A percentile compares a stretch with the other conserved stretches of the same genome.
phyloP scores from a whole-genome alignment of 2,888 invertebrate species.

The Polietes domitor region DNA sequence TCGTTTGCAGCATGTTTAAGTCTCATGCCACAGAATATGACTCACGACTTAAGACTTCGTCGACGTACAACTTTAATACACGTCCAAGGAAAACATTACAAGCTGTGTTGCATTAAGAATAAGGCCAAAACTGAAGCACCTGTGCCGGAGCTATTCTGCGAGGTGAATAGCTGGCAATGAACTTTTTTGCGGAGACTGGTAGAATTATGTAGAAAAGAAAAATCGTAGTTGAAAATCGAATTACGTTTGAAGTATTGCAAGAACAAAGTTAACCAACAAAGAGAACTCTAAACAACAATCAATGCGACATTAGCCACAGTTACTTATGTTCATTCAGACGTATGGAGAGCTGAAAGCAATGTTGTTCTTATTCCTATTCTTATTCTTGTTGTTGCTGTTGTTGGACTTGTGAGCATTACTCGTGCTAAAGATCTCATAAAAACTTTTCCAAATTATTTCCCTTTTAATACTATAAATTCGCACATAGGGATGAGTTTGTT shows the following conservation, averaged over 20 bases:
- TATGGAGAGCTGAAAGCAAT: not conserved
- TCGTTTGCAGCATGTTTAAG: not conserved
- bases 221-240: constrained; percentile 20
- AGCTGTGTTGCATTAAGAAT: constrained; percentile 15
- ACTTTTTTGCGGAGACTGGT: constrained; percentile 29
- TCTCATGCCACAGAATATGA: not conserved
- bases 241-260: not conserved
- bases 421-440: not conserved
- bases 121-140: constrained; percentile 14
- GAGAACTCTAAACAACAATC: constrained; percentile 21
- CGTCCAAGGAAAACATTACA: not conserved
- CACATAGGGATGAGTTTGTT: not conserved
- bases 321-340: not conserved
- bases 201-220: not conserved
- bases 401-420: not conserved
- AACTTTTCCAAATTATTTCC: constrained; percentile 17
- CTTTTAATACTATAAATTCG: constrained; percentile 8
- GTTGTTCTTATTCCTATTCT: not conserved
- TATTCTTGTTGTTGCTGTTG: not conserved
- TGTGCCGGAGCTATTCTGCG: not conserved
- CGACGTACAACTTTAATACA: not conserved
- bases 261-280: not conserved
- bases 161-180: constrained; percentile 52
- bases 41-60: not conserved
- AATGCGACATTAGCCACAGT: not conserved